A percentile compares a stretch with the other conserved stretches of the same genome.
phyloP scores from a whole-genome alignment of 2,797 vertebrate genomes.

The Alfaro cultratus region DNA sequence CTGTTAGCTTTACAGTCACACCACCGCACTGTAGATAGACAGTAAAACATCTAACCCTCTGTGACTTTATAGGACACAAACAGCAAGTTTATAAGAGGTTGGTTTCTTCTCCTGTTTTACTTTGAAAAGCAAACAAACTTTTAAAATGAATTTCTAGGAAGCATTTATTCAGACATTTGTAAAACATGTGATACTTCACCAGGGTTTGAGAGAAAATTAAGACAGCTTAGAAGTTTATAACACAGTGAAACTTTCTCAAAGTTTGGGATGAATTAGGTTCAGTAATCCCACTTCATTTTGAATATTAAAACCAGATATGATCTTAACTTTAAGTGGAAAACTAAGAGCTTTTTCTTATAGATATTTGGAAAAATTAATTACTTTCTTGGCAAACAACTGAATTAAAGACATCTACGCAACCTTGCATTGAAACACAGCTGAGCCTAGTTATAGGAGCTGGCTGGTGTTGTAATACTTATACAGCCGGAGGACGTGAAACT shows the following conservation, averaged over 20 bases:
- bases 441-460: neutral
- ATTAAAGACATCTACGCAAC: neutral
- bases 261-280: neutral
- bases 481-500: conserved; percentile 10
- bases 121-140: neutral
- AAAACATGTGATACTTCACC: neutral
- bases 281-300: neutral
- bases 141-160: neutral
- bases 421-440: neutral
- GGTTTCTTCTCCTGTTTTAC: neutral
- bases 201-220: neutral
- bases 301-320: neutral
- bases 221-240: neutral
- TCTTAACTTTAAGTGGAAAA: neutral
- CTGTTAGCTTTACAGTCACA: conserved; percentile 36
- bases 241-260: neutral
- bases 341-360: too few species aligned
- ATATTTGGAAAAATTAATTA: neutral
- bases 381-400: neutral
- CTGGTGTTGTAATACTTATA: conserved; percentile 43
- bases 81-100: conserved; percentile 5
- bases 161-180: neutral
- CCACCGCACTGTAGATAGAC: neutral
- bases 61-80: conserved; percentile 20
- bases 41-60: conserved; percentile 48